Evolutionary conservation across 2,888 invertebrate genomes (phyloP), one percentile per base, ranked within the genome.

Genomic region (Gortyna flavago): DNA sequence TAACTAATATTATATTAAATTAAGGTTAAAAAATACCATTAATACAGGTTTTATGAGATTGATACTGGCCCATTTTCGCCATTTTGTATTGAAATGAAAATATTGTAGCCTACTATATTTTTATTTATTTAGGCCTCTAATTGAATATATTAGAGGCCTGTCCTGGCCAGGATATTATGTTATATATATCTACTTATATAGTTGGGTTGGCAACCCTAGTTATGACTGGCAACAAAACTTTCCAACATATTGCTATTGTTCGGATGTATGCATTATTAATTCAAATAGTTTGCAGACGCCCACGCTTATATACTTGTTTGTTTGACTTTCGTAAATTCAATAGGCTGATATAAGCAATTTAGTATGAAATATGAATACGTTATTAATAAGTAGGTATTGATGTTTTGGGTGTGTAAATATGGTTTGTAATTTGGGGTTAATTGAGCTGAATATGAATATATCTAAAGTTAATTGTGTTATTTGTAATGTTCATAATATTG

Each of bases 161-260:
- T 7, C 21, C 51, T 11, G 11, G 25, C 11, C 32, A 32, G 32
- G 61, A 21, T 32, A 61, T n/a, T 57, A 13, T 57, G 11, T 25
- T 51, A 13, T 13, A 57, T 1, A 25, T 51, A 13, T 13, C n/a
- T 1, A 25, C 9, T 54, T 54, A 44, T 59, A 59, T 29, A 59
- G 16, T 18, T 32, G 32, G 9, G 32, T 61, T 35, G 62, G 21
- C 62, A 35, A 62, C 62, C 62, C 62, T 32, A 35, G 32, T 61
- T 21, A 88, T 83, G 81, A 81, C 80, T 66, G 81, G 77, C 84
- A 82, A 85, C 83, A 74, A 86, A 88, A 87, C 86, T 88, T 87
- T 66, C 75, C 62, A 65, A 68, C 75, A 68, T 78, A 81, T 84
- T 80, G 77, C 82, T 83, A 83, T 82, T 88, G 86, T 87, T 81